Evolutionary conservation across 2,888 invertebrate genomes (phyloP), one percentile per base, ranked within the genome.

Genomic region (Euplexia lucipara): DNA sequence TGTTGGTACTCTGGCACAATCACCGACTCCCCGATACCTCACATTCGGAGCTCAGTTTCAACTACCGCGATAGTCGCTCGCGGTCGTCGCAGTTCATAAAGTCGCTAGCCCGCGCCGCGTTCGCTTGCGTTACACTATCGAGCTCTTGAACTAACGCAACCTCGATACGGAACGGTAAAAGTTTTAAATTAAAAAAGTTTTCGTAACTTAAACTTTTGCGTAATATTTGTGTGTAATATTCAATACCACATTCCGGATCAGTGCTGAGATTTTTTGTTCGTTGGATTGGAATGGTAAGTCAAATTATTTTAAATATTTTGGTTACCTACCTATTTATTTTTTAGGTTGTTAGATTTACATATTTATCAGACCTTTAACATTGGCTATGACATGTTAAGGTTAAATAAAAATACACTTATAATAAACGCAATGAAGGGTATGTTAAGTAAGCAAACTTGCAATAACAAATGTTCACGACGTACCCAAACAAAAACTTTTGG

Each of bases 71-170:
- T 68, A 57, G 62, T 44, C 9, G 35, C 9, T 9, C 18, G 18
- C 32, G 32, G 18, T 12, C 37, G 16, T 42, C 62, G 18, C 48
- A 61, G 47, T 47, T 77, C 79, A 70, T 57, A 74, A 56, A 73
- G 76, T 77, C 73, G 74, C 67, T 54, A 74, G 76, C 74, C 44
- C 69, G 71, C 71, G 64, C 54, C 39, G 74, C 65, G 48, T 65
- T 49, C 78, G 76, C 70, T 53, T 69, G 66, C 44, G 59, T 75
- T 32, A 45, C 44, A 45, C 51, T 49, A 20, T 56, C 47, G 58
- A 57, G 58, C 60, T 69, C 58, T 58, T 44, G 52, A 47, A 51
- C 45, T 71, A 57, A 54, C 68, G 60, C 18, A 63, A 62, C 52
- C 47, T 39, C 45, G 4, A 4, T 12, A 14, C 69, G 79, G 30